Evolutionary conservation across 2,888 invertebrate genomes (phyloP).

Genomic region (Ceramica pisi): DNA sequence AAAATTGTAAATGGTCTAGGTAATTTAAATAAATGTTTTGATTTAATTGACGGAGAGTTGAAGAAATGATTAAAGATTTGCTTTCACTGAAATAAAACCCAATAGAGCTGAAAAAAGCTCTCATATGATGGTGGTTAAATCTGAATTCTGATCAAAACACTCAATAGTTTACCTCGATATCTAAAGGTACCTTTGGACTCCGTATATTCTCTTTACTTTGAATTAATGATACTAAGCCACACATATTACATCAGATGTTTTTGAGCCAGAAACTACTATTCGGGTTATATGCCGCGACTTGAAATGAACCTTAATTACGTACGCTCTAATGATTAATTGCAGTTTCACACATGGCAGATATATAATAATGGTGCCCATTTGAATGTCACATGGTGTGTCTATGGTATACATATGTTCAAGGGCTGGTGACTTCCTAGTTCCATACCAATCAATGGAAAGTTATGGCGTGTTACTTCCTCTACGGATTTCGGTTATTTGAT

Average conservation of each 20-base stretch:
- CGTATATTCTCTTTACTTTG: conserved; percentile 51
- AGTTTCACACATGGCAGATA: conserved; percentile 8
- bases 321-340: conserved; percentile 49
- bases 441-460: conserved; percentile 29
- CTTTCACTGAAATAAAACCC: too few relatives aligned
- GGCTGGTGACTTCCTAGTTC: conserved; percentile 54
- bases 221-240: conserved; percentile 41
- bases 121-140: too few relatives aligned
- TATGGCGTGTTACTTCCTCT: background rate
- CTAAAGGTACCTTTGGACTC: conserved; percentile 11
- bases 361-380: conserved; percentile 33
- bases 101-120: background rate
- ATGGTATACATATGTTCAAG: conserved; percentile 30
- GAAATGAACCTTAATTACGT: conserved; percentile 42
- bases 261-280: conserved; percentile 36
- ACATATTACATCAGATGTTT: conserved; percentile 55
- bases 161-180: conserved; percentile 33
- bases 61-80: background rate
- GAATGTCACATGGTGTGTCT: conserved; percentile 20
- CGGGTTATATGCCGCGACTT: conserved; percentile 28
- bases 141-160: conserved; percentile 2
- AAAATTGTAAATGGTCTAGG: too few relatives aligned
- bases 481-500: conserved; percentile 3
- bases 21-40: too few relatives aligned
- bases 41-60: too few relatives aligned